A percentile compares a stretch with the other conserved stretches of the same genome.
Evolutionary conservation across 2,797 vertebrate species (phyloP).

Genomic region (Onychomys torridus): DNA sequence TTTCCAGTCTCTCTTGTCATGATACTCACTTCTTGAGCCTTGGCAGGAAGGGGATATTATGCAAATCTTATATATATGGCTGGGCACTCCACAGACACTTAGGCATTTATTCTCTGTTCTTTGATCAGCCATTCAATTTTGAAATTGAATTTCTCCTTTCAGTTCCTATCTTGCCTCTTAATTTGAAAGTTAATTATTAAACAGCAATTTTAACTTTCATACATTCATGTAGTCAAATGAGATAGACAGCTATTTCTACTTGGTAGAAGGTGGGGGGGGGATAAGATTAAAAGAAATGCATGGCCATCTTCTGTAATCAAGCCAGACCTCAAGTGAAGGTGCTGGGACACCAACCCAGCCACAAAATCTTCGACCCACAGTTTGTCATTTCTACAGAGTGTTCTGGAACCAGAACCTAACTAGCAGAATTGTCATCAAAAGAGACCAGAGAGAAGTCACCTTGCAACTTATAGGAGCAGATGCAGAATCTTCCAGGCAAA

Average conservation of each 20-base stretch:
- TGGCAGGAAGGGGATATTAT: neutral
- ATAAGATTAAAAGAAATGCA: neutral
- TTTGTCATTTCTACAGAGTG: neutral
- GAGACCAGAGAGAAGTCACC: neutral
- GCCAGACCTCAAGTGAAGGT: neutral
- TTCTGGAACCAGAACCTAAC: too few relatives aligned
- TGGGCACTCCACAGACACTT: too few relatives aligned
- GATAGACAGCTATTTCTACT: neutral
- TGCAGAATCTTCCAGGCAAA: neutral
- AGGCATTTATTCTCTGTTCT: neutral
- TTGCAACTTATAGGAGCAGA: neutral
- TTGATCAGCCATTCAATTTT: neutral
- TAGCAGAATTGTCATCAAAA: neutral
- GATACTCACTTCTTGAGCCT: neutral
- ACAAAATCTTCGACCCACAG: too few relatives aligned
- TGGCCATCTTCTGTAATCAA: neutral
- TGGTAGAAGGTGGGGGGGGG: neutral
- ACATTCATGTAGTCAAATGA: constrained; percentile 63
- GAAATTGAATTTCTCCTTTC: constrained; percentile 3
- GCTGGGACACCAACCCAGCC: neutral
- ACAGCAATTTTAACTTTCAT: constrained; percentile 72
- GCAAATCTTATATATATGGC: too few relatives aligned
- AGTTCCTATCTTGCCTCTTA: constrained; percentile 79
- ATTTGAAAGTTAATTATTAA: constrained; percentile 85
- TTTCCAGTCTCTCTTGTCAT: neutral